phyloP scores from a whole-genome alignment of 1,140 invertebrate species.

The Orius insidiosus region DNA sequence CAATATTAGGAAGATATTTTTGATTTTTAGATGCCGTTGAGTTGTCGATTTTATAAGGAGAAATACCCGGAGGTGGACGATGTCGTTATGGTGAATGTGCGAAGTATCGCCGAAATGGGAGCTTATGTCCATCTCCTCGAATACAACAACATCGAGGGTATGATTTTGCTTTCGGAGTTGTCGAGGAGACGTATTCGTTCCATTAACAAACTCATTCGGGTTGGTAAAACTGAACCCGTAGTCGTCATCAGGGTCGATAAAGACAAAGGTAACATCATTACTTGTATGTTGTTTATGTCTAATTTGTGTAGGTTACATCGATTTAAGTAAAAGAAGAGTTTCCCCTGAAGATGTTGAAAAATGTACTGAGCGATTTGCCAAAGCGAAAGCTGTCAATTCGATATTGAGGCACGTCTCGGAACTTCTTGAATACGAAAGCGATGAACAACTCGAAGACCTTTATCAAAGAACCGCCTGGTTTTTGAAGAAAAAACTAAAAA shows the following conservation, averaged over 20 bases:
- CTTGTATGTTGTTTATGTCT: not conserved
- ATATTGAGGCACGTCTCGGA: slow-evolving; percentile 95
- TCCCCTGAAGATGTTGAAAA: slow-evolving; percentile 95
- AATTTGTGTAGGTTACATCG: slow-evolving; percentile 75
- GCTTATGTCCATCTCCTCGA: slow-evolving; percentile 96
- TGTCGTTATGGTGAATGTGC: slow-evolving; percentile 98
- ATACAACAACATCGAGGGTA: slow-evolving; percentile 98
- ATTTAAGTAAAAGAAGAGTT: slow-evolving; percentile 96
- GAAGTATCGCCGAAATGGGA: slow-evolving; percentile 98
- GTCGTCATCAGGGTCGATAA: slow-evolving; percentile 99
- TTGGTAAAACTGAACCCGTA: slow-evolving; percentile 96
- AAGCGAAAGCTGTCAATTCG: slow-evolving; percentile 97
- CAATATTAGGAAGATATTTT: not conserved
- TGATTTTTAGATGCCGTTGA: slow-evolving; percentile 56
- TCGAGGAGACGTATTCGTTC: slow-evolving; percentile 95
- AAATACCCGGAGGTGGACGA: slow-evolving; percentile 98
- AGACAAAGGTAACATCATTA: slow-evolving; percentile 67
- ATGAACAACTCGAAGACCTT: slow-evolving; percentile 85
- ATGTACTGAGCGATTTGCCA: slow-evolving; percentile 95
- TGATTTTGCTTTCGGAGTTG: slow-evolving; percentile 89
- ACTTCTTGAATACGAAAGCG: slow-evolving; percentile 73
- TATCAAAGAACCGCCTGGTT: slow-evolving; percentile 98
- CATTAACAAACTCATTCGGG: slow-evolving; percentile 97
- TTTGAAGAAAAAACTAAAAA: slow-evolving; percentile 98
- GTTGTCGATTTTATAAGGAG: slow-evolving; percentile 95